Evolutionary conservation across 1,140 invertebrate species (phyloP).

Genomic region (Sitobion miscanthi): DNA sequence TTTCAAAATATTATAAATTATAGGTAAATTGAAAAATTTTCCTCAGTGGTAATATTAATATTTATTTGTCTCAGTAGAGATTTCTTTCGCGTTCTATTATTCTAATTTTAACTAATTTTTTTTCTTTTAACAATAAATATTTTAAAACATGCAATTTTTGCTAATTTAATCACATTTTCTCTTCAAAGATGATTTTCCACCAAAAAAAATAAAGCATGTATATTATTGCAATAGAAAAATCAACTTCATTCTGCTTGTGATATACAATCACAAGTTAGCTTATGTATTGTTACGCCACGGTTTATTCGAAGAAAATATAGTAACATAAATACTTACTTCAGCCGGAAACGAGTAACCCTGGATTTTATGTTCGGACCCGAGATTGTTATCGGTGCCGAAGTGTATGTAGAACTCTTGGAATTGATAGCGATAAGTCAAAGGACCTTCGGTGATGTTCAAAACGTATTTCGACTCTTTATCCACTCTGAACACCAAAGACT

Average conservation of each 20-base stretch:
- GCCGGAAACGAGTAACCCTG: constrained; percentile 92
- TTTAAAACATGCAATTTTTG: neutral
- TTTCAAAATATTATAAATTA: neutral
- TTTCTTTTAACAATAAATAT: neutral
- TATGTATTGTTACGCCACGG: neutral
- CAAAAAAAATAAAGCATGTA: neutral
- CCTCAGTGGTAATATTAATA: neutral
- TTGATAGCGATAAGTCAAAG: constrained; percentile 88
- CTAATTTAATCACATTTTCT: neutral
- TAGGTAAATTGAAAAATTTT: neutral
- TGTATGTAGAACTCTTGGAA: constrained; percentile 95
- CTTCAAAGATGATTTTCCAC: neutral
- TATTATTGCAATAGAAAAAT: neutral
- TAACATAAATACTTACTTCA: constrained; percentile 76
- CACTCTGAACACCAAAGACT: constrained; percentile 87
- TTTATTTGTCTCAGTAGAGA: neutral
- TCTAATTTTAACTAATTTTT: too few species aligned
- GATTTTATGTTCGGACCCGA: constrained; percentile 92
- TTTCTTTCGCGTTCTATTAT: neutral
- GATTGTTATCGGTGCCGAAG: constrained; percentile 84
- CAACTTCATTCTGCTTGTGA: neutral
- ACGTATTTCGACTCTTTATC: constrained; percentile 84
- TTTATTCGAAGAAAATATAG: neutral
- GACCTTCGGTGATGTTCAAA: constrained; percentile 93
- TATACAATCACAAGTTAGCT: neutral